A percentile compares a stretch with the other conserved stretches of the same genome.
Conservation (phyloP, 1,140 invertebrate species). For the Drosophila pseudoobscura region DNA sequence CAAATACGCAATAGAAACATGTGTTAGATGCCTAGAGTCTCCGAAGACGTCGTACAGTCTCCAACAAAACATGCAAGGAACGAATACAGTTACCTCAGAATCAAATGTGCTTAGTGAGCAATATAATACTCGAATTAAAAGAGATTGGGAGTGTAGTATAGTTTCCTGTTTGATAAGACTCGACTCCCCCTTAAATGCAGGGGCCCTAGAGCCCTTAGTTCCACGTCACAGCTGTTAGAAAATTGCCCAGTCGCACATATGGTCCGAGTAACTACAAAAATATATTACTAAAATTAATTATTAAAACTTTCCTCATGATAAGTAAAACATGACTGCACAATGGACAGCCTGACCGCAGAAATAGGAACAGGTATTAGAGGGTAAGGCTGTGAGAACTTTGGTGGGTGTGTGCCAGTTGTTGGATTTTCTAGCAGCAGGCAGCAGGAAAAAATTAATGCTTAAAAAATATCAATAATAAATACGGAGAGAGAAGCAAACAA, state of each 20-base stretch:
- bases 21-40: neutral
- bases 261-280: slow-evolving; percentile 18
- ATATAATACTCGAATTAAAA: neutral
- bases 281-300: slow-evolving; percentile 45
- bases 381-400: slow-evolving; percentile 21
- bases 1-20: neutral
- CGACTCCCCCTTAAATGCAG: neutral
- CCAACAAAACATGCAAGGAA: neutral
- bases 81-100: neutral
- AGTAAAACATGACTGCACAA: slow-evolving; percentile 14
- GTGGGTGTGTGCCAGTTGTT: slow-evolving; percentile 49
- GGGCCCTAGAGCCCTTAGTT: slow-evolving; percentile 8
- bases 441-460: slow-evolving; percentile 35
- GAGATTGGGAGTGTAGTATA: too few species aligned
- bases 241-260: slow-evolving; percentile 19
- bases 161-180: neutral
- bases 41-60: neutral
- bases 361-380: neutral
- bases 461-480: slow-evolving; percentile 71
- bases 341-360: neutral
- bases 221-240: slow-evolving; percentile 44
- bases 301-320: slow-evolving; percentile 32
- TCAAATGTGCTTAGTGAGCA: too few species aligned
- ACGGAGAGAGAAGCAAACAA: slow-evolving; percentile 7
- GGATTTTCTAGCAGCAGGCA: slow-evolving; percentile 13